Conservation (phyloP, 2,888 invertebrate genomes). For the Alcis repandata region DNA sequence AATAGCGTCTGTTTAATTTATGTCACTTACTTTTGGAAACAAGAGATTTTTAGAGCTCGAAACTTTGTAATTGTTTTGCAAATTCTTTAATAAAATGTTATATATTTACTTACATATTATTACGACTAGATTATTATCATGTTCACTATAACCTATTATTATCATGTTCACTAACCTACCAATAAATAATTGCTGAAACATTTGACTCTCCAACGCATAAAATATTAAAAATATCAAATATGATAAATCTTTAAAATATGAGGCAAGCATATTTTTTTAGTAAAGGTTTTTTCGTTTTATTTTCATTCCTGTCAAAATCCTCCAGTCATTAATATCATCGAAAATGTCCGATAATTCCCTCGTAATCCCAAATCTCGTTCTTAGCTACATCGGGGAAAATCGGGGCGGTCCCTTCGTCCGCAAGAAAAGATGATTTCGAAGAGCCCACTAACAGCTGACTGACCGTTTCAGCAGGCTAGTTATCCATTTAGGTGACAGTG, state of each 20-base stretch:
- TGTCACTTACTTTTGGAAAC: background rate
- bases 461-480: conserved; percentile 8
- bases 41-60: background rate
- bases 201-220: too few relatives aligned
- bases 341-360: conserved; percentile 3
- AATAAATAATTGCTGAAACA: too few relatives aligned
- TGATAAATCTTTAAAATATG: too few relatives aligned
- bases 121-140: too few relatives aligned
- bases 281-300: too few relatives aligned
- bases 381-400: conserved; percentile 19
- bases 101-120: too few relatives aligned
- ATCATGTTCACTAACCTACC: too few relatives aligned
- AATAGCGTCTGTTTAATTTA: background rate
- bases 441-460: conserved; percentile 7
- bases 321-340: background rate
- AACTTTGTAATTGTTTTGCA: conserved; percentile 1
- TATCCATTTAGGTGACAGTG: conserved; percentile 5
- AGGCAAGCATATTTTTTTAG: too few relatives aligned
- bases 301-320: too few relatives aligned
- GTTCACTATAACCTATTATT: too few relatives aligned
- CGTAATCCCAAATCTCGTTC: conserved; percentile 22
- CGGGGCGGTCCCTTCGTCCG: conserved; percentile 23
- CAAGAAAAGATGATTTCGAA: conserved; percentile 33
- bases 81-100: too few relatives aligned
- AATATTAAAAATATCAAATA: too few relatives aligned